These are phyloP conservation scores for Mycalesis mineus DNA, from an alignment of 2,888 invertebrate genomes.

Conservation along the genomic window DNA sequence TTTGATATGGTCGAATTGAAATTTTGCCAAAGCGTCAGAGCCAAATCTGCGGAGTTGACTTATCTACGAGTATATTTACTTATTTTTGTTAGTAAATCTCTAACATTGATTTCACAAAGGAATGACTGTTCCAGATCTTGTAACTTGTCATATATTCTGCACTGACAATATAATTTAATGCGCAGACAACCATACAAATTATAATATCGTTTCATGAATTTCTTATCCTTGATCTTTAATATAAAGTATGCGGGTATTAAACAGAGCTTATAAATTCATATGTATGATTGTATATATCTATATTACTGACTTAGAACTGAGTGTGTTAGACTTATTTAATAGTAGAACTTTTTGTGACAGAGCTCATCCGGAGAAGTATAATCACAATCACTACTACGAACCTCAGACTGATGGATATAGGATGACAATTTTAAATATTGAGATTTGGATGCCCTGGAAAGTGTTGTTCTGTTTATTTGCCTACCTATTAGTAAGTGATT, in stretches of 20 bases:
- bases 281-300: background rate
- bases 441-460: too few species aligned
- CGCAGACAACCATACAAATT: background rate
- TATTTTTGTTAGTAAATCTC: background rate
- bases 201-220: background rate
- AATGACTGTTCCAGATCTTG: background rate
- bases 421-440: too few species aligned
- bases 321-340: too few species aligned
- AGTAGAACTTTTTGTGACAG: too few species aligned
- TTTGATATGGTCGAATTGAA: slow-evolving; percentile 41
- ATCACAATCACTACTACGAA: too few species aligned
- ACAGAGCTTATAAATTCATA: background rate
- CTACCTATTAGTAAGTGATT: too few species aligned
- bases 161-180: background rate
- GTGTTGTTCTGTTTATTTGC: too few species aligned
- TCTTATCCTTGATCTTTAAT: too few species aligned
- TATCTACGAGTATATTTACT: background rate
- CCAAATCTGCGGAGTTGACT: slow-evolving; percentile 33
- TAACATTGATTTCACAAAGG: background rate
- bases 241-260: background rate
- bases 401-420: too few species aligned
- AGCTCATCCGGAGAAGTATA: too few species aligned
- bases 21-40: slow-evolving; percentile 49
- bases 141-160: background rate
- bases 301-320: too few species aligned